A percentile compares a stretch with the other conserved stretches of the same genome.
Evolutionary conservation across 2,113 vertebrate species (phyloP).

Genomic region (Maccullochella peelii): DNA sequence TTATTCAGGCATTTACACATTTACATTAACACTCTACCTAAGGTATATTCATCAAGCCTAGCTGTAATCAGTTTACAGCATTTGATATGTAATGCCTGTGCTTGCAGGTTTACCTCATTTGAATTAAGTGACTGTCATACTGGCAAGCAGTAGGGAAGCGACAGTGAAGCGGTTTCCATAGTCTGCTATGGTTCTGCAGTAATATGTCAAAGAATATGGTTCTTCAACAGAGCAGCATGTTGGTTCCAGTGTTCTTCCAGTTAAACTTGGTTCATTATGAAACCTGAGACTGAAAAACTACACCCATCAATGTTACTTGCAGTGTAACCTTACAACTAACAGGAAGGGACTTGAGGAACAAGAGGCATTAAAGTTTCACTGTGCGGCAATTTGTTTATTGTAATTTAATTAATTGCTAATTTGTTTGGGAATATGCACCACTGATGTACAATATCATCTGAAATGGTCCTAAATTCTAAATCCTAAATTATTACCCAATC

Average conservation of each 20-base stretch:
- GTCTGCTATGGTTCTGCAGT: too few species aligned
- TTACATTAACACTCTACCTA: too few species aligned
- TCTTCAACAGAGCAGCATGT: not conserved
- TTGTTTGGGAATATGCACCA: not conserved
- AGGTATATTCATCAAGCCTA: not conserved
- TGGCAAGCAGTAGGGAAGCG: not conserved
- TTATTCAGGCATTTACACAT: not conserved
- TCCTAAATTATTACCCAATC: not conserved
- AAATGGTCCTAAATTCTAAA: too few species aligned
- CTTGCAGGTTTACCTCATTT: not conserved
- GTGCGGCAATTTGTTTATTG: too few species aligned
- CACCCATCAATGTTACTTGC: not conserved
- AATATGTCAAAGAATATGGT: not conserved
- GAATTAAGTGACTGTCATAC: not conserved
- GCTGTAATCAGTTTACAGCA: not conserved
- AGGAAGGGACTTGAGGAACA: not conserved
- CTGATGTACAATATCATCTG: not conserved
- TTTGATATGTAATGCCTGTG: not conserved
- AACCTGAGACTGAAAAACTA: not conserved
- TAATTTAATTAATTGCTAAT: not conserved
- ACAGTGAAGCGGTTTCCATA: not conserved
- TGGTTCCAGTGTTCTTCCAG: not conserved
- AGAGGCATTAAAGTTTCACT: too few species aligned
- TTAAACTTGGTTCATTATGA: not conserved
- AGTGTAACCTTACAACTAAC: not conserved